Evolutionary conservation across 1,140 invertebrate species (phyloP).

Genomic region (Bombus terrestris): DNA sequence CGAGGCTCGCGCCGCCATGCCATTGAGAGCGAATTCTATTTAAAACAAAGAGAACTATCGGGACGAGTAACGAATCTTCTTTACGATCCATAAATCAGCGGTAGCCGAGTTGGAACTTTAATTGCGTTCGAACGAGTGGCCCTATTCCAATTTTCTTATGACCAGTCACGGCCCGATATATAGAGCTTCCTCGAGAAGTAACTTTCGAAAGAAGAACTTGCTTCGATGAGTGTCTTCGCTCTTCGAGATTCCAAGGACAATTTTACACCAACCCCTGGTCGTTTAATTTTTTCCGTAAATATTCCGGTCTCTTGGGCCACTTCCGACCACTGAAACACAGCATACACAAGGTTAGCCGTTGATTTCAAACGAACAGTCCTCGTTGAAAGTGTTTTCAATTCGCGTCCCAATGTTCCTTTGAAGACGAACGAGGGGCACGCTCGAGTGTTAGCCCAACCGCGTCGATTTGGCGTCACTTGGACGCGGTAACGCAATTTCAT

Average conservation of each 20-base stretch:
- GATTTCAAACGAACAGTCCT: neutral
- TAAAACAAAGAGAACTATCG: conserved; percentile 42
- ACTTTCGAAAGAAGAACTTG: conserved; percentile 15
- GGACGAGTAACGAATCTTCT: conserved; percentile 49
- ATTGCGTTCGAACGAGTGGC: conserved; percentile 49
- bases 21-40: conserved; percentile 14
- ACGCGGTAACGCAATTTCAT: conserved; percentile 59
- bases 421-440: neutral
- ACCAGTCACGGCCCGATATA: neutral
- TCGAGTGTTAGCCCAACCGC: conserved; percentile 15
- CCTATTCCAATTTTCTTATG: conserved; percentile 36
- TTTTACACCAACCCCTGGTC: neutral
- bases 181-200: neutral
- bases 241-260: neutral
- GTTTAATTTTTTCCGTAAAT: neutral
- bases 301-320: no score
- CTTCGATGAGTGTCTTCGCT: neutral
- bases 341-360: neutral
- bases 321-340: no score
- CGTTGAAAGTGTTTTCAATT: conserved; percentile 7
- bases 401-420: neutral
- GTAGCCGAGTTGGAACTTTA: conserved; percentile 54
- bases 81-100: conserved; percentile 56
- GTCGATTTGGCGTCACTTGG: conserved; percentile 23
- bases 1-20: neutral